Percentiles rank a stretch among this genome's conserved stretches.
phyloP scores from a whole-genome alignment of 1,140 invertebrate genomes.

The Zaprionus davidi region DNA sequence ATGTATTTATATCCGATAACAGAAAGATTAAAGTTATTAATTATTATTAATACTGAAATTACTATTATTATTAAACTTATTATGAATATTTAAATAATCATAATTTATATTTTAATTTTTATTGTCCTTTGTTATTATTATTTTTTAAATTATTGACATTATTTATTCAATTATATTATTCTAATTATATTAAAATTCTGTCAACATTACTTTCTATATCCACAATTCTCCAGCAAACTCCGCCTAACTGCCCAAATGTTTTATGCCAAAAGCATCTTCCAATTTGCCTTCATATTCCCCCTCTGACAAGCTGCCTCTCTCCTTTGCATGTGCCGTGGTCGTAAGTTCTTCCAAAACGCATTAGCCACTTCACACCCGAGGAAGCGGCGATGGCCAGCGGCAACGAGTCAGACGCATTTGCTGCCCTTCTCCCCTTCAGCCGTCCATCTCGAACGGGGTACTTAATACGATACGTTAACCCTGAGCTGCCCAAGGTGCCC shows the following conservation, averaged over 20 bases:
- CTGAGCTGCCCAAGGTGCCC: slow-evolving; percentile 14
- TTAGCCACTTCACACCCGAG: slow-evolving; percentile 68
- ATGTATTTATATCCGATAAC: no score
- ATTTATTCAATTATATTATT: background rate
- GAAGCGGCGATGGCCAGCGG: slow-evolving; percentile 28
- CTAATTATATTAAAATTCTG: no score
- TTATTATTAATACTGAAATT: no score
- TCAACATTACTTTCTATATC: no score
- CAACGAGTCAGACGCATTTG: slow-evolving; percentile 34
- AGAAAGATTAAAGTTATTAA: no score
- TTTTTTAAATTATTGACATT: no score
- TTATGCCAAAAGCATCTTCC: background rate
- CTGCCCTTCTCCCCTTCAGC: slow-evolving; percentile 3
- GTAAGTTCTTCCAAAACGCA: slow-evolving; percentile 49
- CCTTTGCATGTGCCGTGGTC: background rate
- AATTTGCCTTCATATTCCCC: background rate
- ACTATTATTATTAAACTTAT: no score
- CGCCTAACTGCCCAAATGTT: background rate
- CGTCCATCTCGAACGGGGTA: background rate
- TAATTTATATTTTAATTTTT: no score
- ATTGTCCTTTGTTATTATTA: no score
- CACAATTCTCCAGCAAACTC: no score
- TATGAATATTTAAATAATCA: no score
- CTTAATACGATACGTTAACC: slow-evolving; percentile 38
- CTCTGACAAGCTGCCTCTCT: background rate